These are phyloP conservation scores for Zonitis immaculata DNA, from an alignment of 2,888 invertebrate genomes.

Conservation along the genomic window DNA sequence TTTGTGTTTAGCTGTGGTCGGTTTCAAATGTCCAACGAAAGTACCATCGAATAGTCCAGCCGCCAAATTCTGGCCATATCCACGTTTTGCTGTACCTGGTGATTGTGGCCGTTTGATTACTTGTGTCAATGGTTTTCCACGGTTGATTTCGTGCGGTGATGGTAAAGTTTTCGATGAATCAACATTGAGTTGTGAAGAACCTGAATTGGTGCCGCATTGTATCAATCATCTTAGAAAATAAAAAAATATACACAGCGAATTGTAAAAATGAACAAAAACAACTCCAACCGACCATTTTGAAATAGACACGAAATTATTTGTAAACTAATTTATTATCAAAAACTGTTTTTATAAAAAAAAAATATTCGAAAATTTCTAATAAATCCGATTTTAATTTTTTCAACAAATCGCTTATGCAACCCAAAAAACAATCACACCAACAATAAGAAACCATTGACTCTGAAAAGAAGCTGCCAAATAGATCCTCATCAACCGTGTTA, in stretches of 20 bases:
- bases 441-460: too few species aligned
- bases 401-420: too few species aligned
- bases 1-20: conserved; percentile 79
- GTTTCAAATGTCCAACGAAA: conserved; percentile 87
- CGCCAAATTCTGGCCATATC: conserved; percentile 90
- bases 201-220: conserved; percentile 53
- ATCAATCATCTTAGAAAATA: conserved; percentile 39
- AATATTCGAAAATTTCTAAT: too few species aligned
- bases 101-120: conserved; percentile 85
- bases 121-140: conserved; percentile 85
- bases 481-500: too few species aligned
- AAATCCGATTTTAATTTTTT: too few species aligned
- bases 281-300: too few species aligned
- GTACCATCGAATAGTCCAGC: conserved; percentile 74
- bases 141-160: conserved; percentile 82
- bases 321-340: too few species aligned
- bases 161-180: conserved; percentile 82
- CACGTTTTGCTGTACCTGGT: conserved; percentile 82
- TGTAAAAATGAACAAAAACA: too few species aligned
- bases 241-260: neutral
- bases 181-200: conserved; percentile 78
- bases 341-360: too few species aligned
- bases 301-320: too few species aligned
- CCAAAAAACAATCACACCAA: too few species aligned
- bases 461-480: too few species aligned